Conservation (phyloP, 2,113 vertebrate species). For the Nematolebias whitei region DNA sequence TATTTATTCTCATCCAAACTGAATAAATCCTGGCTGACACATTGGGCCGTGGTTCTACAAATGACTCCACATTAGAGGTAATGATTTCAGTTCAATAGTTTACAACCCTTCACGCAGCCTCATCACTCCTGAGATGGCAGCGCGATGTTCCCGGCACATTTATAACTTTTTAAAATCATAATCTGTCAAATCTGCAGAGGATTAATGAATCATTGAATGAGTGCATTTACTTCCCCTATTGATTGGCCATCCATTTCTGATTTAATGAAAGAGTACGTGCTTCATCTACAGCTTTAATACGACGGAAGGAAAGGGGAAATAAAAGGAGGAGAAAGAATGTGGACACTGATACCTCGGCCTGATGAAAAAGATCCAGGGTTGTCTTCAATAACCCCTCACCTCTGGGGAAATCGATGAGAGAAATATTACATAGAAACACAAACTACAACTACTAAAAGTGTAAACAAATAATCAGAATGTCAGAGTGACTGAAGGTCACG, state of each 20-base stretch:
- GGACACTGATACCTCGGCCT: conserved; percentile 86
- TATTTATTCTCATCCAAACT: conserved; percentile 28
- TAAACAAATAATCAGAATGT: conserved; percentile 26
- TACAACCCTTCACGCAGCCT: neutral
- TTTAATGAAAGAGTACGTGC: conserved; percentile 21
- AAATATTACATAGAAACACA: conserved; percentile 41
- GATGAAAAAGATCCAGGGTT: conserved; percentile 93
- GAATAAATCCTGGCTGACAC: conserved; percentile 51
- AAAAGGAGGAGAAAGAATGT: neutral
- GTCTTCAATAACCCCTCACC: conserved; percentile 96
- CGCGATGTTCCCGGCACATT: neutral
- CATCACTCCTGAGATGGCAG: neutral
- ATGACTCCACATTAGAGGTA: conserved; percentile 40
- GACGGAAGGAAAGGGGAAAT: conserved; percentile 1
- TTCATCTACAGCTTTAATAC: conserved; percentile 33
- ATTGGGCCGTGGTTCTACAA: conserved; percentile 34
- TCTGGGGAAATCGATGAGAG: conserved; percentile 77
- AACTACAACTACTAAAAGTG: conserved; percentile 21
- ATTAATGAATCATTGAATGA: conserved; percentile 6
- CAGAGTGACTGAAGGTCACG: neutral
- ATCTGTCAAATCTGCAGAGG: conserved; percentile 15
- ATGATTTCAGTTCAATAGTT: conserved; percentile 36
- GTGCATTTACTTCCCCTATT: conserved; percentile 16
- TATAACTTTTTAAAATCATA: conserved; percentile 11
- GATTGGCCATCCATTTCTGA: conserved; percentile 16